Conservation (phyloP, 1,140 invertebrate genomes). For the Anadara kagoshimensis region DNA sequence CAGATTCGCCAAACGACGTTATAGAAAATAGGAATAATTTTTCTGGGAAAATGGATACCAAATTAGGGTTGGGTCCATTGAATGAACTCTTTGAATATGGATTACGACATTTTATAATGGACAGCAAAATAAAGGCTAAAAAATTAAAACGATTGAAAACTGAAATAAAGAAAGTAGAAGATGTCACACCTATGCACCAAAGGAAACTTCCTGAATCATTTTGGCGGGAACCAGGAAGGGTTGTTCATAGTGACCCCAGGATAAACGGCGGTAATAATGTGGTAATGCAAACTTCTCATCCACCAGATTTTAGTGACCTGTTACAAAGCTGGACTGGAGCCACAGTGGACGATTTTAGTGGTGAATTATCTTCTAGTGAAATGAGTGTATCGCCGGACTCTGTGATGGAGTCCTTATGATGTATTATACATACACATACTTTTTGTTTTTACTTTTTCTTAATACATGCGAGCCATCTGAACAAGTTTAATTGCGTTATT, state of each 20-base stretch:
- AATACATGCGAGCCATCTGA: too few species aligned
- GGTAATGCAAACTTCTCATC: slow-evolving; percentile 44
- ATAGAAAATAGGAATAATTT: slow-evolving; percentile 48
- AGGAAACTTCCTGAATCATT: slow-evolving; percentile 64
- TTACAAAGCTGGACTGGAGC: slow-evolving; percentile 63
- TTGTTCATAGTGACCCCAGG: slow-evolving; percentile 20
- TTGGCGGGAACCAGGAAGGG: slow-evolving; percentile 58
- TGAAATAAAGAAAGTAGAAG: slow-evolving; percentile 49
- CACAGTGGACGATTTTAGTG: slow-evolving; percentile 45
- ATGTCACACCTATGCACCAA: slow-evolving; percentile 61
- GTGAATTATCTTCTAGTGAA: slow-evolving; percentile 57
- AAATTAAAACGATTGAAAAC: slow-evolving; percentile 49
- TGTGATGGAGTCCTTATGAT: slow-evolving; percentile 3
- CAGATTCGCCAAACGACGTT: slow-evolving; percentile 33
- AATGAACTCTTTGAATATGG: slow-evolving; percentile 66
- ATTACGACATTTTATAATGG: slow-evolving; percentile 45
- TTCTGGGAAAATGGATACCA: slow-evolving; percentile 56
- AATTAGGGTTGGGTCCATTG: slow-evolving; percentile 59
- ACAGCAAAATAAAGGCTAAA: slow-evolving; percentile 52
- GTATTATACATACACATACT: too few species aligned
- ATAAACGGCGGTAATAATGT: slow-evolving; percentile 14
- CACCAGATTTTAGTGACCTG: slow-evolving; percentile 67
- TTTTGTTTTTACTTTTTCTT: too few species aligned
- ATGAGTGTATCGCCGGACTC: slow-evolving; percentile 49
- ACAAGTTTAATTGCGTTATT: too few species aligned